Evolutionary conservation across 2,888 invertebrate genomes (phyloP), one percentile per base, ranked within the genome.

Genomic region (Drosophila niveifrons): DNA sequence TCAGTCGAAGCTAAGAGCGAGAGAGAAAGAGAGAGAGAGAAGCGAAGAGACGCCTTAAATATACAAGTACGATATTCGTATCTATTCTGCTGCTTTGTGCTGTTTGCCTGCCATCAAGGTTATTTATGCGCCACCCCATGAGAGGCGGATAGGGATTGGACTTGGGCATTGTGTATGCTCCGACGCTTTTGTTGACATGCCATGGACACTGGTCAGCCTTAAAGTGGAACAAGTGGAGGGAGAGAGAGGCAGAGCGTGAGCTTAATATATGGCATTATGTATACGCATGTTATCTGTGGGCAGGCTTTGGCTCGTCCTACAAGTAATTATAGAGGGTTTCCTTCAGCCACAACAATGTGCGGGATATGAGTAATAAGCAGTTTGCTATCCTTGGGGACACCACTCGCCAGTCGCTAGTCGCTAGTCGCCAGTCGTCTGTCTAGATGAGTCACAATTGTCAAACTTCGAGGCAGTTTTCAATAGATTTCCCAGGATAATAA

Each of bases 401-500:
- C 36, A 9, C n/a, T 48, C 17, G 36, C 6, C n/a, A 36, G n/a
- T 36, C 36, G 36, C 3, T 23, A 23, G 23, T 23, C 23, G 23
- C 11, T 11, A 11, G 11, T 11, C 13, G 39, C 13, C 39, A 6
- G 39, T 39, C 39, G 39, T 15, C 39, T 41, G 39, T 41, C 39
- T 41, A 55, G 74, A 71, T 74, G 76, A 74, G 77, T 75, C 72
- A 62, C 66, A 62, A 51, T 64, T 63, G 70, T 58, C 62, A 58
- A 63, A 59, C 62, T 63, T 31, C 39, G 39, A 39, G 58, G 44
- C 47, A 41, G 63, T 80, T 80, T 86, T 70, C 78, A 55, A 77
- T 82, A 85, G 74, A 82, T 82, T 82, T 82, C 82, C 82, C 88
- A 11, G 10, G 84, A 59, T 41, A 57, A 36, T 44, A 41, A 6